phyloP scores from a whole-genome alignment of 2,888 invertebrate species.

The Melinopterus prodromus region DNA sequence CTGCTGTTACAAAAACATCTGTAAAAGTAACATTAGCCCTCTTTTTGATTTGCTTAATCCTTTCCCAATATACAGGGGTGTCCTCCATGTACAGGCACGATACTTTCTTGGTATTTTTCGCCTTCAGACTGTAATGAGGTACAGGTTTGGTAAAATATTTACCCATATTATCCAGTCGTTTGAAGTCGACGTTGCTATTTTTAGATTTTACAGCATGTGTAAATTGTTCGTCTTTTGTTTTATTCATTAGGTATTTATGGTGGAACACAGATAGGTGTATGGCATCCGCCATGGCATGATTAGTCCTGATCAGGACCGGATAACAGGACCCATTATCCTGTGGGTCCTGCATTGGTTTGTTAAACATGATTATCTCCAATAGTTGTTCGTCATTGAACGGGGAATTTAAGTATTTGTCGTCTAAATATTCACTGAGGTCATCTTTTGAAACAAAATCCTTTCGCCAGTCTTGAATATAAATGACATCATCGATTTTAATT shows the following conservation, averaged over 20 bases:
- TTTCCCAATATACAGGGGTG: slow-evolving; percentile 5
- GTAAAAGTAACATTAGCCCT: slow-evolving; percentile 10
- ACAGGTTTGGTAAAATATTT: slow-evolving; percentile 9
- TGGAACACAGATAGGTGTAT: slow-evolving; percentile 10
- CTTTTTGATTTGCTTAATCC: background rate
- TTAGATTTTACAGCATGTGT: slow-evolving; percentile 11
- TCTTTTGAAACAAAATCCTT: slow-evolving; percentile 10
- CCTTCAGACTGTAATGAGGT: no score
- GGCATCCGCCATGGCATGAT: slow-evolving; percentile 11
- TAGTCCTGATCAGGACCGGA: background rate
- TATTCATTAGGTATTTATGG: background rate
- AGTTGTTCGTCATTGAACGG: background rate
- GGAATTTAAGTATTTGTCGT: slow-evolving; percentile 7
- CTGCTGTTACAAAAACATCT: slow-evolving; percentile 10
- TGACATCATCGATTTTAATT: background rate
- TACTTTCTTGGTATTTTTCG: background rate
- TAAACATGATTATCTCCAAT: slow-evolving; percentile 1
- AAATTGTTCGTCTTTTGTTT: slow-evolving; percentile 8
- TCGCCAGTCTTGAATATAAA: background rate
- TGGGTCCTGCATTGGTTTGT: slow-evolving; percentile 7
- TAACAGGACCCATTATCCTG: slow-evolving; percentile 5
- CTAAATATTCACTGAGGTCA: slow-evolving; percentile 5
- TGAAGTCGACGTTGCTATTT: background rate
- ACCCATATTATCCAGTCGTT: background rate
- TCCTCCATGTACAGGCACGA: slow-evolving; percentile 11